Conservation (phyloP, 2,888 invertebrate genomes). For the Amblyjoppa proteus region DNA sequence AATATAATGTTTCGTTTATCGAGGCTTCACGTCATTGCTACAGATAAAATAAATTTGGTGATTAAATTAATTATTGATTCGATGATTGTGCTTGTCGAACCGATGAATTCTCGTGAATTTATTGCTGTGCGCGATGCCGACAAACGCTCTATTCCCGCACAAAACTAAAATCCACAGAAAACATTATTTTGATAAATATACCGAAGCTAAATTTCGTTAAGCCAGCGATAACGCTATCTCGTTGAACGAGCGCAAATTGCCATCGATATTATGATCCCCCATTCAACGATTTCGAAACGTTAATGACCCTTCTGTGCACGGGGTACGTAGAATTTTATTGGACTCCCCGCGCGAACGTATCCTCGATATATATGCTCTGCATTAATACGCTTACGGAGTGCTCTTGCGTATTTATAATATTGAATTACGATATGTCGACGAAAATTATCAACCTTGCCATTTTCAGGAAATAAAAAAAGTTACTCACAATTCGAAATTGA, state of each 20-base stretch:
- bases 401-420: not conserved
- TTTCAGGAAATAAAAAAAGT: not conserved
- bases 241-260: slow-evolving; percentile 32
- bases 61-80: not conserved
- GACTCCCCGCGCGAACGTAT: not conserved
- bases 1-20: no score
- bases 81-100: not conserved
- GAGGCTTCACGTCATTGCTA: slow-evolving; percentile 15
- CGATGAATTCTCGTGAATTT: not conserved
- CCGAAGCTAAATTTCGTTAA: slow-evolving; percentile 4
- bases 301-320: slow-evolving; percentile 17
- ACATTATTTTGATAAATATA: not conserved
- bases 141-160: not conserved
- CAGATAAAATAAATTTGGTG: slow-evolving; percentile 58
- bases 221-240: not conserved
- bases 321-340: not conserved
- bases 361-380: not conserved
- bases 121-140: not conserved
- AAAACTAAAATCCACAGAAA: not conserved
- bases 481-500: no score
- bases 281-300: slow-evolving; percentile 36
- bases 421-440: not conserved
- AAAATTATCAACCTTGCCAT: not conserved
- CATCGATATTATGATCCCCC: slow-evolving; percentile 20
- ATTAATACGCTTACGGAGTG: not conserved